Conservation (phyloP, 2,113 vertebrate genomes). For the Scolopax mira region DNA sequence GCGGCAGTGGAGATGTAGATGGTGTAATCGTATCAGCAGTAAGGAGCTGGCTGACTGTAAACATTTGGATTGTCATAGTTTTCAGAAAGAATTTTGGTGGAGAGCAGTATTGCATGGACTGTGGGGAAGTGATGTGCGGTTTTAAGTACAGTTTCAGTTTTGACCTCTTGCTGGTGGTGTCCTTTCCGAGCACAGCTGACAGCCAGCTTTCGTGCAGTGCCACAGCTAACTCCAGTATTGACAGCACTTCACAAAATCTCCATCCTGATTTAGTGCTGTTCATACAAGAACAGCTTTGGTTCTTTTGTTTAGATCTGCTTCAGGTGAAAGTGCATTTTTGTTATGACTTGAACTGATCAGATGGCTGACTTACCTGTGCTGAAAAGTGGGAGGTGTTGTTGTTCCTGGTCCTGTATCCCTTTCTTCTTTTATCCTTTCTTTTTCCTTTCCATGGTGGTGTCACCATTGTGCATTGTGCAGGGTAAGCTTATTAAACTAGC, state of each 20-base stretch:
- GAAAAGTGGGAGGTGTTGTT: neutral
- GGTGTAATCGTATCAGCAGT: neutral
- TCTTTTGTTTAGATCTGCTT: neutral
- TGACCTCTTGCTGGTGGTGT: neutral
- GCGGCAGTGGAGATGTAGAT: rapidly evolving
- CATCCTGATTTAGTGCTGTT: neutral
- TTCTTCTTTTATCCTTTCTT: neutral
- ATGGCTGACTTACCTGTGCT: neutral
- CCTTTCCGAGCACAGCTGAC: neutral
- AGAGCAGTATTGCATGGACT: neutral
- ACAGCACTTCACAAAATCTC: neutral
- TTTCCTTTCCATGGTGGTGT: neutral
- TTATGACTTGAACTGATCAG: neutral
- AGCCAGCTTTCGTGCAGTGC: neutral
- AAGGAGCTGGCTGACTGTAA: neutral
- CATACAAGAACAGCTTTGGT: neutral
- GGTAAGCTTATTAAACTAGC: neutral
- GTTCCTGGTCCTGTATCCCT: neutral
- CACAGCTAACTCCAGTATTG: neutral
- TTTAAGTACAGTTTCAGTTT: neutral
- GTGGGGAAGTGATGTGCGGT: neutral
- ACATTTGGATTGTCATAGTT: neutral
- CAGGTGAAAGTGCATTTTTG: neutral
- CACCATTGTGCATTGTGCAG: neutral
- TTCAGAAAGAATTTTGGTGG: neutral